Conservation (phyloP, 2,797 vertebrate species). For the Chrosomus eos region DNA sequence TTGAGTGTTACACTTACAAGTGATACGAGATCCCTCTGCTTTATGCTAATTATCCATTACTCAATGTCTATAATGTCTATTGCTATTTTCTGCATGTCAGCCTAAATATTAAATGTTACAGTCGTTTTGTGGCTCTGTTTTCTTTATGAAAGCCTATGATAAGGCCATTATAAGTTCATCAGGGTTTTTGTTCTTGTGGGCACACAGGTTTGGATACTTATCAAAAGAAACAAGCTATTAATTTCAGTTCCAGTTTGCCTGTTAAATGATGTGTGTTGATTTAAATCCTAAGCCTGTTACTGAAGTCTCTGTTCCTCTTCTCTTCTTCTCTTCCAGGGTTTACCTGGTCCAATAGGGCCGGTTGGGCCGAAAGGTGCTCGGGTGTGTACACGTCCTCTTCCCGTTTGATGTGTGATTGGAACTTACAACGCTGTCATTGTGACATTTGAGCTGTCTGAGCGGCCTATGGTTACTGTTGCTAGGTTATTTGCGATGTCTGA, state of each 20-base stretch:
- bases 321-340: constrained; percentile 52
- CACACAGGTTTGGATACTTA: neutral
- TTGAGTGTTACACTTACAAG: neutral
- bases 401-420: constrained; percentile 18
- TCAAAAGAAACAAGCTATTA: constrained; percentile 7
- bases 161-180: neutral
- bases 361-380: constrained; percentile 58
- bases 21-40: neutral
- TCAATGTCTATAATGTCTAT: neutral
- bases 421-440: constrained; percentile 12
- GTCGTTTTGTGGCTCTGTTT: neutral
- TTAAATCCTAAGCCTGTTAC: constrained; percentile 1
- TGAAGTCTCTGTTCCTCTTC: constrained; percentile 36
- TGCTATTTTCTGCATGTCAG: neutral
- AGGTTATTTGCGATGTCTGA: constrained; percentile 22
- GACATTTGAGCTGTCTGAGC: neutral
- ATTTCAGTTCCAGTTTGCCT: neutral
- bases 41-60: neutral
- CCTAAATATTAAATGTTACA: neutral
- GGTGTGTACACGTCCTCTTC: constrained; percentile 52
- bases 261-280: constrained; percentile 16
- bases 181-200: constrained; percentile 7
- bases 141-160: neutral
- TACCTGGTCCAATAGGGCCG: constrained; percentile 61
- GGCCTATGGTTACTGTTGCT: constrained; percentile 12